phyloP scores from a whole-genome alignment of 1,140 invertebrate species.

The Dolichoris vasculosae region DNA sequence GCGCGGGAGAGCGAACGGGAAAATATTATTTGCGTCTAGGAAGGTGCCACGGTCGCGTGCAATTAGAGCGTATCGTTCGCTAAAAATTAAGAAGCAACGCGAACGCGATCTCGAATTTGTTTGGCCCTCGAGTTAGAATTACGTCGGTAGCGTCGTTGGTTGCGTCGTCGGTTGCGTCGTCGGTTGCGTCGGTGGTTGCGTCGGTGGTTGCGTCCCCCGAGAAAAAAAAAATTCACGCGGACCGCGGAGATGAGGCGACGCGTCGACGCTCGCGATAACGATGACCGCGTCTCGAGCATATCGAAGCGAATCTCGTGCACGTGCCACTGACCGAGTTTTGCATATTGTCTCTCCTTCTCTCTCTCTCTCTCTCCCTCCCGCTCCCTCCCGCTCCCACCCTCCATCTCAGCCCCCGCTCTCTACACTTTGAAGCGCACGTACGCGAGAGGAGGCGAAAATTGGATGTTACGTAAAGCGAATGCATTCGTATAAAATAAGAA shows the following conservation, averaged over 20 bases:
- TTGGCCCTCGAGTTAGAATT: no score
- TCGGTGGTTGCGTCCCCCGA: no score
- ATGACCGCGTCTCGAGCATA: background rate
- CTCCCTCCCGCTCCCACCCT: no score
- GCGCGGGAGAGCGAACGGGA: no score
- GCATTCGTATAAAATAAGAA: background rate
- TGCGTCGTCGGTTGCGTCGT: no score
- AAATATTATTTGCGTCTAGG: no score
- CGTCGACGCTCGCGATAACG: background rate
- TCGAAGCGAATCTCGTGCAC: conserved; percentile 26
- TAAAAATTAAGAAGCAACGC: background rate
- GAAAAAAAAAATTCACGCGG: background rate
- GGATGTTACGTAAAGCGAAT: conserved; percentile 3
- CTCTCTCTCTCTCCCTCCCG: no score
- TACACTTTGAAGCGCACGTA: background rate
- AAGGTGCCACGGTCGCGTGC: background rate
- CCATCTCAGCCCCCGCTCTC: no score
- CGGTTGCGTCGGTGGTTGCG: no score
- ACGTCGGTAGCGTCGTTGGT: no score
- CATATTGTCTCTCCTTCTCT: background rate
- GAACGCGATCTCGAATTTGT: background rate
- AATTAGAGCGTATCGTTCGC: background rate
- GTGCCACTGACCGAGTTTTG: conserved; percentile 44
- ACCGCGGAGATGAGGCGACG: no score
- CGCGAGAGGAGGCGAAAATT: background rate